Evolutionary conservation across 2,113 vertebrate genomes (phyloP), one percentile per base, ranked within the genome.

Genomic region (Campylomormyrus numenius): DNA sequence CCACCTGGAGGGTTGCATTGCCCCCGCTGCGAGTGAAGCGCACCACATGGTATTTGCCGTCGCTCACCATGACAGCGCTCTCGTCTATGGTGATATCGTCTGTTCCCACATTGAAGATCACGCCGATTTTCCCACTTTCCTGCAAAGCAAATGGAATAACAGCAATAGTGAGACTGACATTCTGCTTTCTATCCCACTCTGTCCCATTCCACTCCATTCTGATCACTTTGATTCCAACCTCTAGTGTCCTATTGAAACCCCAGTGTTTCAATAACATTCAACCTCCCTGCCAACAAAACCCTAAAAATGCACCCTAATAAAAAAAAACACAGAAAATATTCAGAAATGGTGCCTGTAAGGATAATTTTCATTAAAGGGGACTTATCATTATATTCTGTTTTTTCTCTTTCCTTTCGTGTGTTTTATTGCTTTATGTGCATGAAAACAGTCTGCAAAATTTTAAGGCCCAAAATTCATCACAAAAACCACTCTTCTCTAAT

Each of bases 21-120:
- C 98, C 98, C 21, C 98, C 98, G 15, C 98, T 98, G 93, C 98
- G 96, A 6, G 98, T 98, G 95, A 99, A 99, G 93, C 98, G 97
- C 8, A 99, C 98, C 94, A 99, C 97, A 80, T 99, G 98, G 96
- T 98, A 99, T 93, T 98, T 98, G 93, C 97, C 97, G 70, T 99
- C 98, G 89, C 97, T 98, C 90, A 99, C 98, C 6, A 96, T 94
- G 92, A 97, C 96, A 3, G 97, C 97, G 52, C 96, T 96, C 94
- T 99, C 98, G 10, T 98, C 97, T 19, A 99, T 98, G 89, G 97
- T 96, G 93, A 99, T 99, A 95, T 99, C 98, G 91, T 98, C 98
- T 0, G 98, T 99, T 88, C 98, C 98, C 92, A 99, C 98, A 24
- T 99, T 99, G 95, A 99, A 99, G 91, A 98, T 98, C 90, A 98